Conservation (phyloP, 2,797 vertebrate species). For the Capromys pilorides region DNA sequence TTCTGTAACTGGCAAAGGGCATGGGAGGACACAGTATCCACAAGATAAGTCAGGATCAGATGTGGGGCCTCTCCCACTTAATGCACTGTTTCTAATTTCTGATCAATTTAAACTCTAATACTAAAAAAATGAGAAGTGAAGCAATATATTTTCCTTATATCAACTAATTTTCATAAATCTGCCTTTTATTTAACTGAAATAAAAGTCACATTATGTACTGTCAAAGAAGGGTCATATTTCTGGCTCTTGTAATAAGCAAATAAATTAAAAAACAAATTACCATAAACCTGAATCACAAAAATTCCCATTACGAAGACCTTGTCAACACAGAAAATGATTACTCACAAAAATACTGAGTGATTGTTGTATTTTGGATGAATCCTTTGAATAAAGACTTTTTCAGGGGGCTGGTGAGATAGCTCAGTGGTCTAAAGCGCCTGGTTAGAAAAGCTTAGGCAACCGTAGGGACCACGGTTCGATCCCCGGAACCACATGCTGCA, state of each 20-base stretch:
- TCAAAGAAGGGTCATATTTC: not conserved
- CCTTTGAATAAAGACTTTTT: constrained; percentile 45
- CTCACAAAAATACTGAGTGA: not conserved
- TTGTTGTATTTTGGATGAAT: not conserved
- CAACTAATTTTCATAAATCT: not conserved
- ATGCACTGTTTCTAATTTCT: not conserved
- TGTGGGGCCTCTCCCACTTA: not conserved
- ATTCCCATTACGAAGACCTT: not conserved
- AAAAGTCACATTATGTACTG: not conserved
- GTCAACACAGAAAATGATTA: constrained; percentile 28
- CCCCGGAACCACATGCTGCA: no score
- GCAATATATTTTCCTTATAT: not conserved
- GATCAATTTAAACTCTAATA: not conserved
- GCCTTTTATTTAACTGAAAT: not conserved
- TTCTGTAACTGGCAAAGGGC: rapidly evolving
- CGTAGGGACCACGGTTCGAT: no score
- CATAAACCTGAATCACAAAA: not conserved
- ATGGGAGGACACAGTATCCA: not conserved
- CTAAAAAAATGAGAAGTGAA: not conserved
- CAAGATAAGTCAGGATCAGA: not conserved
- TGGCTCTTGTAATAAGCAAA: not conserved
- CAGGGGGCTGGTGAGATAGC: no score
- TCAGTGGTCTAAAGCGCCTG: no score
- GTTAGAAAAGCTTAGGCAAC: no score
- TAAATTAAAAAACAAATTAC: not conserved